A percentile compares a stretch with the other conserved stretches of the same genome.
Conservation (phyloP, 2,888 invertebrate species). For the Mesorhabditis spiculigera region DNA sequence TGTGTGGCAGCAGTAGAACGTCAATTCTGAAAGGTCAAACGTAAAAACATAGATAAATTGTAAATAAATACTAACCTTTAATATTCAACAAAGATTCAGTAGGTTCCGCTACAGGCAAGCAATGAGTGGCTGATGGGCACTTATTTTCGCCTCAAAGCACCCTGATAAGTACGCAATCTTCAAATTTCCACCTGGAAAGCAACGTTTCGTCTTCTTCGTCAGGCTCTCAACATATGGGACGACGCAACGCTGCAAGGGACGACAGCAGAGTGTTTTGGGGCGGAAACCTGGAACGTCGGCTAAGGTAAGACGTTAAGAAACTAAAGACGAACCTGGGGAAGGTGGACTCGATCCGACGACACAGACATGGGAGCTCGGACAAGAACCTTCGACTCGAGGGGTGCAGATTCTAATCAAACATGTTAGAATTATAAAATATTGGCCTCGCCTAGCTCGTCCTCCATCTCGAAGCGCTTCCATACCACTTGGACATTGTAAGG, state of each 20-base stretch:
- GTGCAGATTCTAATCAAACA: conserved; percentile 36
- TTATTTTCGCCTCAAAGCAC: not conserved
- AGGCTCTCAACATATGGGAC: conserved; percentile 33
- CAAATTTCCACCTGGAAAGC: conserved; percentile 32
- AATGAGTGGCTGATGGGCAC: conserved; percentile 32
- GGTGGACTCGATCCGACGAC: conserved; percentile 26
- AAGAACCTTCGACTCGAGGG: conserved; percentile 32
- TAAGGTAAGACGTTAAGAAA: not conserved
- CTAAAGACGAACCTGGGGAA: not conserved
- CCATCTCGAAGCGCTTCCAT: conserved; percentile 39
- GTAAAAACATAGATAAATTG: not conserved
- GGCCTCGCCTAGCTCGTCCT: conserved; percentile 5
- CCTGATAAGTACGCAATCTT: not conserved
- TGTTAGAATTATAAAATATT: conserved; percentile 4
- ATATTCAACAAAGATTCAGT: not conserved
- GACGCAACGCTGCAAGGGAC: conserved; percentile 34
- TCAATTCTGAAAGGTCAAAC: conserved; percentile 8
- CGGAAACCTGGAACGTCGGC: not conserved
- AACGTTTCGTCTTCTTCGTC: conserved; percentile 30
- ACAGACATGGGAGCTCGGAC: conserved; percentile 37
- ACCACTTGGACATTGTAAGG: conserved; percentile 36
- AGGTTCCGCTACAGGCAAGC: conserved; percentile 36
- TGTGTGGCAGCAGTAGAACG: conserved; percentile 44
- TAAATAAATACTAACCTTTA: not conserved
- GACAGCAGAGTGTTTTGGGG: conserved; percentile 29